Conservation (phyloP, 2,113 vertebrate genomes). For the Alethe castanea region DNA sequence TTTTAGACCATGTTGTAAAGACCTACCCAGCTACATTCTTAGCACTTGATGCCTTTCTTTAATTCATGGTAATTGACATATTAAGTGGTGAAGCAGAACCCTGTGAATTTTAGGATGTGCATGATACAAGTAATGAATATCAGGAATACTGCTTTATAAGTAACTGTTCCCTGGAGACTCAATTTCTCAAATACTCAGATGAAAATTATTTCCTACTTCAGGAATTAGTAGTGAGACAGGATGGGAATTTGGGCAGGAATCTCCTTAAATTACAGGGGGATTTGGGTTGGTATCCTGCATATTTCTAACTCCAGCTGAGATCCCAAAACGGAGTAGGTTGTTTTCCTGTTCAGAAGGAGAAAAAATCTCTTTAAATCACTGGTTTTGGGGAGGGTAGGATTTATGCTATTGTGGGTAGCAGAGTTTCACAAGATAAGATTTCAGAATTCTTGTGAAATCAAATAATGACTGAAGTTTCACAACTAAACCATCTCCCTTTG, state of each 20-base stretch:
- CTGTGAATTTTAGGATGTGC: neutral
- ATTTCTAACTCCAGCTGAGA: conserved; percentile 4
- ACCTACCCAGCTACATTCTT: neutral
- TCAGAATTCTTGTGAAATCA: neutral
- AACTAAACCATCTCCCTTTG: neutral
- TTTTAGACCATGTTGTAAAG: neutral
- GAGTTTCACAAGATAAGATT: neutral
- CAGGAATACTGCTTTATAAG: neutral
- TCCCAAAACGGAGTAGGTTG: neutral
- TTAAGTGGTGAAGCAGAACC: conserved; percentile 21
- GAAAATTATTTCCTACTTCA: conserved; percentile 13
- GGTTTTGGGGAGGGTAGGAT: neutral
- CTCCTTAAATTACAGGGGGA: conserved; percentile 14
- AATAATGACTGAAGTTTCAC: neutral
- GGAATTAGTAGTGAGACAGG: neutral
- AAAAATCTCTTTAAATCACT: neutral
- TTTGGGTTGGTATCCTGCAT: neutral
- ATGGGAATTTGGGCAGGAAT: neutral
- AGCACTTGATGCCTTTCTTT: neutral
- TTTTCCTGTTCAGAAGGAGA: neutral
- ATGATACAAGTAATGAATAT: neutral
- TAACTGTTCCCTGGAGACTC: neutral
- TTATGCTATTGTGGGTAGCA: neutral
- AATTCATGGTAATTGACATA: neutral
- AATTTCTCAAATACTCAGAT: conserved; percentile 1